Conservation (phyloP, 1,140 invertebrate genomes). For the Drosophila pandora region DNA sequence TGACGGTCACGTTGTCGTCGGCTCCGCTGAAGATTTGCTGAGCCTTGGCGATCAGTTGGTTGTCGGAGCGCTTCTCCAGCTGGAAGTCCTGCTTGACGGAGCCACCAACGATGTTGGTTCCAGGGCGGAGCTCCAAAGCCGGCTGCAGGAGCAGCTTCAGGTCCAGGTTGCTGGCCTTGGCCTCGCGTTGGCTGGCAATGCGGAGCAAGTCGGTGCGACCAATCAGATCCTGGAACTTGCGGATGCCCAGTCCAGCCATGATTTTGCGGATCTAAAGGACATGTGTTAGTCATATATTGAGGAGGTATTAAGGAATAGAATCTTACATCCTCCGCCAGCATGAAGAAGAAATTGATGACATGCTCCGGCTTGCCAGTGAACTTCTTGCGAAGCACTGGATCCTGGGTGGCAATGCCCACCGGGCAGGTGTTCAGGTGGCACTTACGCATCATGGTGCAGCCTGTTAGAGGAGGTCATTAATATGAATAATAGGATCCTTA, state of each 20-base stretch:
- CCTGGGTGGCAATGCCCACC: slow-evolving; percentile 99
- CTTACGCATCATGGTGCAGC: slow-evolving; percentile 99
- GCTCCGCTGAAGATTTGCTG: slow-evolving; percentile 90
- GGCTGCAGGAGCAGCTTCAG: slow-evolving; percentile 94
- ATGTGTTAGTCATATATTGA: background rate
- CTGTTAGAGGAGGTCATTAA: slow-evolving; percentile 52
- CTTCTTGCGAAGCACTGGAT: slow-evolving; percentile 97
- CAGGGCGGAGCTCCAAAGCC: slow-evolving; percentile 94
- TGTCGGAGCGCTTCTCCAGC: slow-evolving; percentile 94
- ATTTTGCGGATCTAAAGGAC: slow-evolving; percentile 88
- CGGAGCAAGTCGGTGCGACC: slow-evolving; percentile 96
- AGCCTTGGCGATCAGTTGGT: slow-evolving; percentile 91
- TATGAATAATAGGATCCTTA: background rate
- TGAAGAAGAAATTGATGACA: slow-evolving; percentile 98
- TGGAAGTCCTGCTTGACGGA: slow-evolving; percentile 95
- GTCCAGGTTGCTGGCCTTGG: slow-evolving; percentile 95
- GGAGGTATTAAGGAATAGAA: background rate
- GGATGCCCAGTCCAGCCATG: slow-evolving; percentile 96
- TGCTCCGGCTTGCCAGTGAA: slow-evolving; percentile 99
- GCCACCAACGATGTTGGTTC: slow-evolving; percentile 96
- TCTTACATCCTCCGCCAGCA: slow-evolving; percentile 97
- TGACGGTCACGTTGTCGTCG: slow-evolving; percentile 88
- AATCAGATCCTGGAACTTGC: slow-evolving; percentile 95
- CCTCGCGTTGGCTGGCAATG: slow-evolving; percentile 85
- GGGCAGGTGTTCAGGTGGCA: slow-evolving; percentile 99